Evolutionary conservation across 2,113 vertebrate genomes (phyloP).

Genomic region (Pseudorectes ferrugineus): DNA sequence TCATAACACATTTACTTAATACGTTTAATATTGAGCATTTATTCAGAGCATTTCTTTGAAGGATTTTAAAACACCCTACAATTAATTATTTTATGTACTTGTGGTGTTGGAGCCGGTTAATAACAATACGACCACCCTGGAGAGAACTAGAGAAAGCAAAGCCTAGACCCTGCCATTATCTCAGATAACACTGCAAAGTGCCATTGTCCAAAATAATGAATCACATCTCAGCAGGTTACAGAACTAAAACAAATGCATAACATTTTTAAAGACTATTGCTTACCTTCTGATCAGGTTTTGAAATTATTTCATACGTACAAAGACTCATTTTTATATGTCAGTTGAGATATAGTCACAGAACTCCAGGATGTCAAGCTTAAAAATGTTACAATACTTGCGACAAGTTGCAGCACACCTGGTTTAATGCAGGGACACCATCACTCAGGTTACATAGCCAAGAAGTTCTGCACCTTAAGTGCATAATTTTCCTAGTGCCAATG

Average conservation of each 20-base stretch:
- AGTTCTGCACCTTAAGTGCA: neutral
- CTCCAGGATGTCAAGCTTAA: neutral
- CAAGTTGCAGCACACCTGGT: neutral
- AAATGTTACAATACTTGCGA: neutral
- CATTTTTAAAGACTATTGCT: neutral
- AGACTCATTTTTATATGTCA: neutral
- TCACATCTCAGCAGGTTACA: neutral
- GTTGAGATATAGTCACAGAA: accelerated
- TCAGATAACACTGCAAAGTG: neutral
- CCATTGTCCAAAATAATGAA: neutral
- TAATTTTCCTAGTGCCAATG: neutral
- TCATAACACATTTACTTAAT: neutral
- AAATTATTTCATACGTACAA: neutral
- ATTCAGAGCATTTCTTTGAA: neutral
- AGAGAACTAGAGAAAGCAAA: neutral
- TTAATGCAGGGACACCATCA: neutral
- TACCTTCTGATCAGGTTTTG: neutral
- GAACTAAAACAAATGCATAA: neutral
- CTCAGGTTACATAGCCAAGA: neutral
- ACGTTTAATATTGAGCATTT: neutral
- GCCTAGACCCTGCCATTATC: neutral
- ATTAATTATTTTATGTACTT: neutral
- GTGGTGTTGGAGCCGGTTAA: neutral
- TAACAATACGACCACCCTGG: neutral
- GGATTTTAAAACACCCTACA: neutral